Evolutionary conservation across 2,888 invertebrate species (phyloP), one percentile per base, ranked within the genome.

Genomic region (Coelinius sp.): DNA sequence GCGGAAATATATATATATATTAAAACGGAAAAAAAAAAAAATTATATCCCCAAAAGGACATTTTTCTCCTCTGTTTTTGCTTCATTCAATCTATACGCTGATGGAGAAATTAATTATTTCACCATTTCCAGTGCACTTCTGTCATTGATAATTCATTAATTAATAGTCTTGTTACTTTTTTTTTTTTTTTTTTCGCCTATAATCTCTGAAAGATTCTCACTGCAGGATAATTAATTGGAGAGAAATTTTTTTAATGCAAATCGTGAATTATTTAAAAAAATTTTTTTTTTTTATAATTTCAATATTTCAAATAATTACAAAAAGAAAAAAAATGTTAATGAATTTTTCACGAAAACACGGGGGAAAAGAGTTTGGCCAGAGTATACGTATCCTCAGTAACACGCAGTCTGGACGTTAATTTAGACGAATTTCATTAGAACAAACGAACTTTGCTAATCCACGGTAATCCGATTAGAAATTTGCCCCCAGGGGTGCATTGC

Each of bases 381-480:
- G n/a, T n/a, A 31, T 38, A 66, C 49, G 20, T 52, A 69, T 46
- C 70, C 73, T 76, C 78, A 71, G 79, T 77, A 78, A 78, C 75
- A 76, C 77, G 79, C 69, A 68, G 71, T 66, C 64, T 73, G 78
- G 85, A 86, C 86, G 86, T 86, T 87, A 87, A 87, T 87, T 87
- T 87, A 86, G 86, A 87, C 87, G 85, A 86, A 87, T 87, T 87
- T 87, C 87, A 86, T 87, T 86, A 87, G 86, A 86, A 86, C 87
- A 87, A 87, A 87, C 87, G 87, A 87, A 87, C 86, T 87, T 85
- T 85, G 83, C 86, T 87, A 86, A 87, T 87, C 86, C 85, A 81
- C 80, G 81, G 81, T 87, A 87, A 87, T 87, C 86, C 86, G 87
- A 86, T 87, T 87, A 87, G 87, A 86, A 86, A 87, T 87, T 86